These are phyloP conservation scores for Muscidifurax raptorellus DNA, from an alignment of 1,140 invertebrate species.

Conservation along the genomic window DNA sequence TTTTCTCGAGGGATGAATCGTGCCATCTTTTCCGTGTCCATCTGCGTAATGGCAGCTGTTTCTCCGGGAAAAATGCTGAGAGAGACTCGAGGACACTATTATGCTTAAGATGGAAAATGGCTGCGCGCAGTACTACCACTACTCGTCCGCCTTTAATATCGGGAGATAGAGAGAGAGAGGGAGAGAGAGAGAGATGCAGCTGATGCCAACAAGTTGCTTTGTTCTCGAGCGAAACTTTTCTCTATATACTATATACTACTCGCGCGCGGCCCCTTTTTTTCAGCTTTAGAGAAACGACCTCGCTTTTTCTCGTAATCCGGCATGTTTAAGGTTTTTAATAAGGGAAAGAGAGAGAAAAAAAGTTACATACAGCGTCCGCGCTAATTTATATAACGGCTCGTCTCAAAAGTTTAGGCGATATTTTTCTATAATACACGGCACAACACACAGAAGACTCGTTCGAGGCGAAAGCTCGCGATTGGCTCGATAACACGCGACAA, in stretches of 20 bases:
- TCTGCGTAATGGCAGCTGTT: slow-evolving; percentile 52
- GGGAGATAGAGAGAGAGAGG: slow-evolving; percentile 10
- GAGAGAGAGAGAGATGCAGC: slow-evolving; percentile 27
- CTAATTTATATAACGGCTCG: no score
- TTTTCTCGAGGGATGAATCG: slow-evolving; percentile 28
- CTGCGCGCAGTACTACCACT: background rate
- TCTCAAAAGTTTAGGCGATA: no score
- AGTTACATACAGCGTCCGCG: no score
- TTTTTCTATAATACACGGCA: background rate
- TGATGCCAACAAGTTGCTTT: slow-evolving; percentile 54
- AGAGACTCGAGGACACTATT: slow-evolving; percentile 35
- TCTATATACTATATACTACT: background rate
- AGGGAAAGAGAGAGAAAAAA: slow-evolving; percentile 11
- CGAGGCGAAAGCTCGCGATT: background rate
- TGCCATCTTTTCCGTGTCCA: slow-evolving; percentile 40
- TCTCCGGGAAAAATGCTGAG: slow-evolving; percentile 1
- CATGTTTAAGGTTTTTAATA: slow-evolving; percentile 44
- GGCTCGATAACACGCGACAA: background rate
- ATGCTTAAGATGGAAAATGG: slow-evolving; percentile 32
- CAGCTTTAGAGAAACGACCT: slow-evolving; percentile 6
- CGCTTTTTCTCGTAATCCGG: slow-evolving; percentile 48
- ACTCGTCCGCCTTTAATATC: slow-evolving; percentile 36
- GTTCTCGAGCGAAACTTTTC: slow-evolving; percentile 43
- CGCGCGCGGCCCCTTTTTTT: slow-evolving; percentile 16
- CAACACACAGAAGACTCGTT: background rate